These are phyloP conservation scores for Eurypyga helias DNA, from an alignment of 2,113 vertebrate species.

Conservation along the genomic window DNA sequence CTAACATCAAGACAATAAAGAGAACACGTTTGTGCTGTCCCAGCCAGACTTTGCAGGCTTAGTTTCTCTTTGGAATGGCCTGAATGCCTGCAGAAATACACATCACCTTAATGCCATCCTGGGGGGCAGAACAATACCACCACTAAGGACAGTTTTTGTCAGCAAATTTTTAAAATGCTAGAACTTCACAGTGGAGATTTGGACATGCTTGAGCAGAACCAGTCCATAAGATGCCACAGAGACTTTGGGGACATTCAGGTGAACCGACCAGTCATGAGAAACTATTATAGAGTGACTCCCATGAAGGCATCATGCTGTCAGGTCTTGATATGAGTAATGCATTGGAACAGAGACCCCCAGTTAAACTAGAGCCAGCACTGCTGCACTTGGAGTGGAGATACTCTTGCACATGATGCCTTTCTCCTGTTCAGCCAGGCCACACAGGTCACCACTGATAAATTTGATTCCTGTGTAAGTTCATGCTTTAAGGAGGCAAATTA, in stretches of 20 bases:
- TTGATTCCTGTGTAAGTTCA: background rate
- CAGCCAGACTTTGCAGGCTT: background rate
- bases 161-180: background rate
- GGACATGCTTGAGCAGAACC: background rate
- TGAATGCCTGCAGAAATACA: background rate
- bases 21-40: accelerated
- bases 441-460: accelerated
- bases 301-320: accelerated
- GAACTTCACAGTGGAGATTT: background rate
- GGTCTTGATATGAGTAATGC: background rate
- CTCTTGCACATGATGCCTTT: background rate
- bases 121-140: too few species aligned
- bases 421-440: background rate
- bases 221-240: background rate
- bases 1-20: background rate
- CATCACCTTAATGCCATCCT: background rate
- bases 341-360: background rate
- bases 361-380: background rate
- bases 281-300: accelerated
- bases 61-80: background rate
- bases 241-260: too few species aligned
- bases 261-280: background rate
- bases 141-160: background rate
- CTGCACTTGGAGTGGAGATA: background rate
- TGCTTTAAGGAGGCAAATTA: background rate